These are phyloP conservation scores for Ammodramus savannarum DNA, from an alignment of 2,113 vertebrate species.

Conservation along the genomic window DNA sequence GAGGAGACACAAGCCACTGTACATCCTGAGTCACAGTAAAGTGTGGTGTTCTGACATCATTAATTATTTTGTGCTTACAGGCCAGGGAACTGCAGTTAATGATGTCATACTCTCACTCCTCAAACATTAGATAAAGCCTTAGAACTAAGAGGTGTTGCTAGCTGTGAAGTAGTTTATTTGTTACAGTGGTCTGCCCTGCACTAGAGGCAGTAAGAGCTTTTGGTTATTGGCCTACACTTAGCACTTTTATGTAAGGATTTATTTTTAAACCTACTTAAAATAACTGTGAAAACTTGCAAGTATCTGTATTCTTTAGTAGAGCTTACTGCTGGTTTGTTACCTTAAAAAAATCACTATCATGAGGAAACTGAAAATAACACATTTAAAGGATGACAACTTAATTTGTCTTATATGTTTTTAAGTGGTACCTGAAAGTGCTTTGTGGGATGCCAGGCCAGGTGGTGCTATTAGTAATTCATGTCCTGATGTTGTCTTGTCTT, in stretches of 20 bases:
- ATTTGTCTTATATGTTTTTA: neutral
- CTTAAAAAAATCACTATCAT: neutral
- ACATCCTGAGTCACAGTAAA: neutral
- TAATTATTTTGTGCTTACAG: neutral
- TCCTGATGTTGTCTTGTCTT: neutral
- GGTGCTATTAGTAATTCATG: neutral
- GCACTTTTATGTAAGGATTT: neutral
- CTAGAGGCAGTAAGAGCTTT: neutral
- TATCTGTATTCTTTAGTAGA: neutral
- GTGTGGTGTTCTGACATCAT: neutral
- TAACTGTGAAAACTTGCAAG: neutral
- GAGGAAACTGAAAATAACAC: neutral
- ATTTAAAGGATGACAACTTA: neutral
- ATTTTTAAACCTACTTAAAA: neutral
- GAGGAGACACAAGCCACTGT: neutral
- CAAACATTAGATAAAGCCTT: neutral
- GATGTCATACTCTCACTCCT: neutral
- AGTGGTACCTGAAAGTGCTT: neutral
- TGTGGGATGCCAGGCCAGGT: neutral
- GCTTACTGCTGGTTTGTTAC: neutral
- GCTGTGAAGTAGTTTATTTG: neutral
- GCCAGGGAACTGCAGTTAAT: neutral
- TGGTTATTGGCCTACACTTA: neutral
- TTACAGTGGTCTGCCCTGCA: neutral
- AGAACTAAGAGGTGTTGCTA: neutral